Evolutionary conservation across 2,113 vertebrate genomes (phyloP), one percentile per base, ranked within the genome.

Genomic region (Oplegnathus fasciatus): DNA sequence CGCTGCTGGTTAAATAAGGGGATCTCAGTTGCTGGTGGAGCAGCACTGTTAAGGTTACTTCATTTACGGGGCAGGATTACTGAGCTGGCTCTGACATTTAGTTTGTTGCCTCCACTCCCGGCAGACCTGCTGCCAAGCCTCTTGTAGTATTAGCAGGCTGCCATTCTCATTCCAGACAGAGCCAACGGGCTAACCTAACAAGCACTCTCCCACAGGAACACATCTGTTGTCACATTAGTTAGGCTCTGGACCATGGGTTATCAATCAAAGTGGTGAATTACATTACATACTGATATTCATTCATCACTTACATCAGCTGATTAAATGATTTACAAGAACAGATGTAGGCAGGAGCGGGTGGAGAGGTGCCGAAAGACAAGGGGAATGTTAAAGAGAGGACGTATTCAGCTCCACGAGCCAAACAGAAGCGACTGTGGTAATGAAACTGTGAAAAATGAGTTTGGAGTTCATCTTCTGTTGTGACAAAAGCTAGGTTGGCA

Each of bases 241-340:
- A 74, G 77, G 52, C 78, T 75, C 74, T 22, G 55, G 82, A n/a
- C 76, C 82, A 50, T 13, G 61, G 74, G 78, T 84, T 89, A 92
- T 93, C 93, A 93, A 84, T 92, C 90, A 92, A 78, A 80, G 65
- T 78, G 82, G 62, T 75, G 83, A 86, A 92, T 89, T 85, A 78
- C 67, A 80, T 74, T 57, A 57, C 73, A 37, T 14, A 52, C 26
- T 54, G 34, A 62, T 82, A 84, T 82, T 18, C 78, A 88, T 89
- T 86, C 67, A 80, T 90, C 79, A 61, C 52, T 86, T 70, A 68
- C 65, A 80, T 68, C 68, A 42, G 73, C 44, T 80, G 85, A 92
- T 84, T 83, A 87, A 86, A 92, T 68, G 83, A 78, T 78, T 77
- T 73, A 50, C 58, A 69, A 6, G 64, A 60, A 73, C 81, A 88